phyloP scores from a whole-genome alignment of 1,140 invertebrate genomes.

The Forficula auricularia region DNA sequence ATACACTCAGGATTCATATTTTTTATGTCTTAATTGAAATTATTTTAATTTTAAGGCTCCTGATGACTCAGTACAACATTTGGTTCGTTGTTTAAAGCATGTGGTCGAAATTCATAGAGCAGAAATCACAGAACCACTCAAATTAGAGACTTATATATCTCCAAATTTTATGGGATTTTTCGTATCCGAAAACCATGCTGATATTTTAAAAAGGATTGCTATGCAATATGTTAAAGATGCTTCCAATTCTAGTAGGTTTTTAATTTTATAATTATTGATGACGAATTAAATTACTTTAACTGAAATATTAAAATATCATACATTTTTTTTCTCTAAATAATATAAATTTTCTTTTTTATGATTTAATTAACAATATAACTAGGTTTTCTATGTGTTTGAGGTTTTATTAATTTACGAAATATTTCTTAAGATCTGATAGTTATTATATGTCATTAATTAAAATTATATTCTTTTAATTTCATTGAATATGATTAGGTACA shows the following conservation, averaged over 20 bases:
- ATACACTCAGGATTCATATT: too few relatives aligned
- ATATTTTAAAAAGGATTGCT: constrained; percentile 54
- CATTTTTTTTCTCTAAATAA: too few relatives aligned
- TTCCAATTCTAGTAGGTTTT: constrained; percentile 44
- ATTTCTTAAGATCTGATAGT: too few relatives aligned
- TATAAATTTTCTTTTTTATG: too few relatives aligned
- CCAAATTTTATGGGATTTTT: constrained; percentile 77
- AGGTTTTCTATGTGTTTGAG: too few relatives aligned
- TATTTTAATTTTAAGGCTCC: constrained; percentile 36
- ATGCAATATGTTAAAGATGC: constrained; percentile 60
- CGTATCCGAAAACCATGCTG: constrained; percentile 56
- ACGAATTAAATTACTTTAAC: not conserved
- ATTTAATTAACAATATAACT: too few relatives aligned
- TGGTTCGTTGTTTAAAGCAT: constrained; percentile 43
- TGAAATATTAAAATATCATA: not conserved
- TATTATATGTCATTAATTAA: too few relatives aligned
- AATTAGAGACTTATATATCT: constrained; percentile 62
- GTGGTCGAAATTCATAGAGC: constrained; percentile 44
- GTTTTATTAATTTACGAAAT: too few relatives aligned
- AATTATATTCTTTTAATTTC: too few relatives aligned
- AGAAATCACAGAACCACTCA: constrained; percentile 36
- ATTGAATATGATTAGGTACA: too few relatives aligned
- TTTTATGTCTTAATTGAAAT: too few relatives aligned
- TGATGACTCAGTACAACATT: constrained; percentile 46
- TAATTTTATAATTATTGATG: constrained; percentile 11